Conservation (phyloP, 1,140 invertebrate species). For the Conopomorpha cramerella region DNA sequence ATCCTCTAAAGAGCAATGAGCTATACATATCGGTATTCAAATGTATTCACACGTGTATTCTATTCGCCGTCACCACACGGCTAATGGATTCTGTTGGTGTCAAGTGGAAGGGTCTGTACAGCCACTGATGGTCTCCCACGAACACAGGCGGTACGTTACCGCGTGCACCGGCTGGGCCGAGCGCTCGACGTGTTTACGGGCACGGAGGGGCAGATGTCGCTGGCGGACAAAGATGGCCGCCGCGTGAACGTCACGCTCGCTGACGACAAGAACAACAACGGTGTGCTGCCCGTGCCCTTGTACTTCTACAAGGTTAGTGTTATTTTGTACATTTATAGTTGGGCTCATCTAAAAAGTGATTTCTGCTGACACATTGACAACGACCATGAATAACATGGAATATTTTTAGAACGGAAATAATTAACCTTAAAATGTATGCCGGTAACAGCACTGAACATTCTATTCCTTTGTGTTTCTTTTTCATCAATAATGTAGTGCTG, state of each 20-base stretch:
- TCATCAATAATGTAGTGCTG: no score
- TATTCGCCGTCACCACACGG: background rate
- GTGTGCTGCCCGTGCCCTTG: conserved; percentile 58
- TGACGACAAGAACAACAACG: conserved; percentile 35
- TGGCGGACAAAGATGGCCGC: conserved; percentile 34
- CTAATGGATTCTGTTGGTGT: no score
- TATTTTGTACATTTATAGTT: no score
- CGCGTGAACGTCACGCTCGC: conserved; percentile 51
- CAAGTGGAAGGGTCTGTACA: no score
- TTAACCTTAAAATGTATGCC: no score
- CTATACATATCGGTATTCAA: background rate
- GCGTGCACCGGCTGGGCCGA: conserved; percentile 11
- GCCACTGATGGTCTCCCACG: background rate
- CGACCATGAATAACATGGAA: no score
- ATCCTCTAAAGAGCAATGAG: no score
- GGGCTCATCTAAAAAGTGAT: no score
- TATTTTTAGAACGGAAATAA: no score
- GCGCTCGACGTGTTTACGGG: conserved; percentile 41
- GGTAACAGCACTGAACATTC: no score
- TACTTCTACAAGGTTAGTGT: conserved; percentile 61
- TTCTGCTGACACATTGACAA: no score
- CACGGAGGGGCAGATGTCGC: conserved; percentile 19
- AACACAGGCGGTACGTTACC: conserved; percentile 23
- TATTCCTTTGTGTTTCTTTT: no score
- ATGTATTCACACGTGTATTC: background rate